Base-by-base conservation (phyloP, 2,797 vertebrate species). In the Brachyalestes nurse region DNA sequence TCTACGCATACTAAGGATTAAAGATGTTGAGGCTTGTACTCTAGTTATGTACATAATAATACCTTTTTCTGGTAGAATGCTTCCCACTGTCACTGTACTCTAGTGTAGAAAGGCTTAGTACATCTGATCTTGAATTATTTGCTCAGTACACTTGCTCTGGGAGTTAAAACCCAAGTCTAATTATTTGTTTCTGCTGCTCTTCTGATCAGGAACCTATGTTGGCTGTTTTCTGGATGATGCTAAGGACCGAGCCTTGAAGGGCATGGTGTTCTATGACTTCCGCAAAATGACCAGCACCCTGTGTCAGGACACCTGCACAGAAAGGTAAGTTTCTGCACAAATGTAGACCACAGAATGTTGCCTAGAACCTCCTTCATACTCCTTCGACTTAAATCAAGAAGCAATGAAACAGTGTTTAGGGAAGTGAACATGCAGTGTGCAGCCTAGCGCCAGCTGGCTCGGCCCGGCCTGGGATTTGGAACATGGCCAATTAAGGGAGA, bases 251-350 rank as follows among this genome's bases (percentile, higher is more conserved):
- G 94, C 93, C 0, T 88, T 97, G 88, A 96, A 94, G 86, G 96
- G 95, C 28, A 90, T 92, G 0, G 94, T 96, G 81, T 96, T 96
- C 75, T 95, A 95, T 10, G 96, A 97, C 83, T 90, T 96, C 81
- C 91, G 95, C 16, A 96, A 96, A 89, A 97, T 97, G 96, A 96
- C 95, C 0, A 87, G 95, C 73, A 82, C 93, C 49, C 91, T 95
- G 78, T 97, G 96, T 84, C 96, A 96, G 83, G 95, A 96, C 16
- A 94, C 95, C 8, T 97, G 96, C 60, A 95, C 93, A 1, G 84
- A 86, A 69, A 86, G 84, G 86, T 87, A 84, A 17, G 1, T 10
- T 55, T 14, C 23, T 57, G 71, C 45, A 66, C 69, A 60, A n/a
- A 25, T 7, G 25, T 42, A 12, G 19, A 47, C 23, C 53, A 67